Conservation (phyloP, 2,888 invertebrate species). For the Stenotaenia linearis region DNA sequence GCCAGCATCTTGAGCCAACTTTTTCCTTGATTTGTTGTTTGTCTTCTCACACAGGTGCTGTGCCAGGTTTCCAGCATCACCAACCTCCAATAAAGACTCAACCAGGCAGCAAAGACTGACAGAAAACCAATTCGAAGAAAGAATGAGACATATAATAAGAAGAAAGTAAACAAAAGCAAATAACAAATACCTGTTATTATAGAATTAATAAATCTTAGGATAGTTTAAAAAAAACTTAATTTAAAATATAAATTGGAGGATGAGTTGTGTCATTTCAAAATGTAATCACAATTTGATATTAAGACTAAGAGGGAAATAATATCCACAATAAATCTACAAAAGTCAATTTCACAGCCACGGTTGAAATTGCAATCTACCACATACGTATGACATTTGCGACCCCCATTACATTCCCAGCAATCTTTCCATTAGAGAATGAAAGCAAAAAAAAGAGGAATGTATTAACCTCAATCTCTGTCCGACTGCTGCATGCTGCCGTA, state of each 20-base stretch:
- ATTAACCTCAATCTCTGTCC: background rate
- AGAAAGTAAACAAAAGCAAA: background rate
- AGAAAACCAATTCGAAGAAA: background rate
- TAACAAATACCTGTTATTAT: too few relatives aligned
- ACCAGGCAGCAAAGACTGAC: background rate
- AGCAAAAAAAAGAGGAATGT: background rate
- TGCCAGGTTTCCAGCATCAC: background rate
- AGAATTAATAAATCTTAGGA: too few relatives aligned
- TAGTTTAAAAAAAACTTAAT: too few relatives aligned
- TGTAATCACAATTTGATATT: background rate
- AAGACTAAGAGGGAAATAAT: background rate
- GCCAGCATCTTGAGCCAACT: background rate
- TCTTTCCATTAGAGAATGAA: background rate
- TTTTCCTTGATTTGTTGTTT: background rate
- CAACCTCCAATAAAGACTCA: background rate
- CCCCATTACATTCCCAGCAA: background rate
- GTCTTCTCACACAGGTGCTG: background rate
- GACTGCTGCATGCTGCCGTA: background rate
- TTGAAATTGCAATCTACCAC: background rate
- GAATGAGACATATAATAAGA: background rate
- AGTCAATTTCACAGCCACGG: background rate
- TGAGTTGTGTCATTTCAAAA: too few relatives aligned
- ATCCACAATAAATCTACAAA: background rate
- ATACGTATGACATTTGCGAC: background rate
- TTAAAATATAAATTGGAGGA: too few relatives aligned